Evolutionary conservation across 2,113 vertebrate species (phyloP), one percentile per base, ranked within the genome.

Genomic region (Choloepus hoffmanni): DNA sequence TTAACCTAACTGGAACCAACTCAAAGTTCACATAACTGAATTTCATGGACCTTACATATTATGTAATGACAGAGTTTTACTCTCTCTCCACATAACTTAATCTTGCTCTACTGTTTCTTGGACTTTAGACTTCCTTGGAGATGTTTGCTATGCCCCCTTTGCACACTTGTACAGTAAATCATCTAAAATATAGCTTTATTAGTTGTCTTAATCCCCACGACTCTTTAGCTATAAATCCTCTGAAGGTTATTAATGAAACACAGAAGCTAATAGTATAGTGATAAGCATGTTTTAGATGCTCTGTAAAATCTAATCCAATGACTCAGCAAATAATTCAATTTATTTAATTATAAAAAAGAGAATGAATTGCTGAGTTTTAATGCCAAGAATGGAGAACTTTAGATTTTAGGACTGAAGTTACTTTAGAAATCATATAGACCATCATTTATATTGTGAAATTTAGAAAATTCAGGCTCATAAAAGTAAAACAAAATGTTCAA

Each of bases 401-500:
- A 33, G 10, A 62, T 43, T 70, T 24, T 33, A 94, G 2, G 67
- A 1, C 3, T 62, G 13, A 81, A 43, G 33, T 28, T 82, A 73
- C 9, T 92, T 91, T 87, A 72, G 30, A 72, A 95, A 81, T 85
- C 45, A 72, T 21, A 0, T 40, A 4, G 26, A 2, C 3, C 0
- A 43, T 62, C 4, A 0, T 62, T 93, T 95, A 43, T 84, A 7
- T 68, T 94, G 60, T 58, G 58, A 89, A 26, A 73, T 89, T 68
- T 33, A 30, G 30, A 94, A 89, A 78, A 28, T 14, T 33, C 7
- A 84, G 30, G 85, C 15, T 67, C 8, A 72, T 58, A 77, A 88
- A 93, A 74, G 2, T 76, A 65, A 85, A 72, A 24, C 73, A 53
- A 97, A 93, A 73, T 70, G n/a, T 8, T 94, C 7, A 62, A 5